Evolutionary conservation across 2,888 invertebrate genomes (phyloP).

Genomic region (Sipha maydis): DNA sequence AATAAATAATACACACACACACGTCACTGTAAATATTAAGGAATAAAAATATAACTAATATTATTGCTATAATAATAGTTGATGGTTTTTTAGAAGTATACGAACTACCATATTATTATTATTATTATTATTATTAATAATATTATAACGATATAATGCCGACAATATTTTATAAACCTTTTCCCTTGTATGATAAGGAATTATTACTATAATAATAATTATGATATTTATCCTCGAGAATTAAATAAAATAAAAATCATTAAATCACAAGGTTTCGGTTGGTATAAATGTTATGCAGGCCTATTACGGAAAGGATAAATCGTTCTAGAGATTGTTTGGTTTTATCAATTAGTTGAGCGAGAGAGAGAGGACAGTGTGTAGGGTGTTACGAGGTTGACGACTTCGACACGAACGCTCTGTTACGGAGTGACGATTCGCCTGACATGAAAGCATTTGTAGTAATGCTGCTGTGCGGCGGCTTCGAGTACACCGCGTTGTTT

Average conservation of each 20-base stretch:
- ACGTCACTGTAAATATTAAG: not conserved
- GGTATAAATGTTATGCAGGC: not conserved
- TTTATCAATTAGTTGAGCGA: not conserved
- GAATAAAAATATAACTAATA: not conserved
- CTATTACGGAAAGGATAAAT: not conserved
- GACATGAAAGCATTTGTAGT: conserved; percentile 60
- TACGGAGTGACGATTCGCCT: conserved; percentile 61
- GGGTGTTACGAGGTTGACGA: conserved; percentile 18
- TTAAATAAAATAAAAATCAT: not conserved
- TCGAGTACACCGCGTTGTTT: conserved; percentile 49
- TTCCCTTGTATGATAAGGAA: not conserved
- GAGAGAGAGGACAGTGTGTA: not conserved
- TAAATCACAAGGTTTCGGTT: not conserved
- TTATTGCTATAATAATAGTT: no score
- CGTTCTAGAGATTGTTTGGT: not conserved
- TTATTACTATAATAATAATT: not conserved
- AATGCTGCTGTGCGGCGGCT: conserved; percentile 34
- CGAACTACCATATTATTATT: not conserved
- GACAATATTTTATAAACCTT: not conserved
- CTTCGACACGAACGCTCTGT: conserved; percentile 63
- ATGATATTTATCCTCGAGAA: not conserved
- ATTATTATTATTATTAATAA: no score
- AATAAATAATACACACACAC: not conserved
- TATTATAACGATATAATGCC: not conserved
- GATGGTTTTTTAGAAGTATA: not conserved